phyloP scores from a whole-genome alignment of 2,888 invertebrate species.

The Limulus polyphemus region DNA sequence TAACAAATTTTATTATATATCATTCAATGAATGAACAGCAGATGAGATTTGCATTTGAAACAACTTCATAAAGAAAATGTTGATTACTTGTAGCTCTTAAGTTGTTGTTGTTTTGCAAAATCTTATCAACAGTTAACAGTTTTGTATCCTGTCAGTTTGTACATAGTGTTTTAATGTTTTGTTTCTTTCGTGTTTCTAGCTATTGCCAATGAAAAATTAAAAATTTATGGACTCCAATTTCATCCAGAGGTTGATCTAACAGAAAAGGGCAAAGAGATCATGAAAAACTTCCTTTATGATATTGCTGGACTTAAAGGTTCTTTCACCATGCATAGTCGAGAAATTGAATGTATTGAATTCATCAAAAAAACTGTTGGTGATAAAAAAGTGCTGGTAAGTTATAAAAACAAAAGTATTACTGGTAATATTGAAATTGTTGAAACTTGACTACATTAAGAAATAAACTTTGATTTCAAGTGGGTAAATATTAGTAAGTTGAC shows the following conservation, averaged over 20 bases:
- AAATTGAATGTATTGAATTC: slow-evolving; percentile 79
- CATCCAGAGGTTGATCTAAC: slow-evolving; percentile 98
- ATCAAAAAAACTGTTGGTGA: slow-evolving; percentile 77
- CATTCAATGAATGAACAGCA: too few species aligned
- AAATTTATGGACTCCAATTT: slow-evolving; percentile 93
- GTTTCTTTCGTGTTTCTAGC: slow-evolving; percentile 43
- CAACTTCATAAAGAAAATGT: too few species aligned
- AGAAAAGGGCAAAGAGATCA: slow-evolving; percentile 73
- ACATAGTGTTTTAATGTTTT: not conserved
- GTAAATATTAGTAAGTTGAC: not conserved
- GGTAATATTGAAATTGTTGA: too few species aligned
- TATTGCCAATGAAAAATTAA: slow-evolving; percentile 76
- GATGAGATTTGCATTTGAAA: too few species aligned
- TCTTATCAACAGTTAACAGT: not conserved
- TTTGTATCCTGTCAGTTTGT: not conserved
- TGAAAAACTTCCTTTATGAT: slow-evolving; percentile 87
- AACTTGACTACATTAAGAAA: too few species aligned
- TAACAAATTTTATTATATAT: too few species aligned
- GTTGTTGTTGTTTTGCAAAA: not conserved
- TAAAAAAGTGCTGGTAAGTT: slow-evolving; percentile 78
- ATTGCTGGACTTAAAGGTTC: slow-evolving; percentile 72
- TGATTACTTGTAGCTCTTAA: not conserved
- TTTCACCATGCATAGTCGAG: slow-evolving; percentile 76
- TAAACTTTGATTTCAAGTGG: too few species aligned
- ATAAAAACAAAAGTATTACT: not conserved